These are phyloP conservation scores for Cydia fagiglandana DNA, from an alignment of 1,140 invertebrate species.

Conservation along the genomic window DNA sequence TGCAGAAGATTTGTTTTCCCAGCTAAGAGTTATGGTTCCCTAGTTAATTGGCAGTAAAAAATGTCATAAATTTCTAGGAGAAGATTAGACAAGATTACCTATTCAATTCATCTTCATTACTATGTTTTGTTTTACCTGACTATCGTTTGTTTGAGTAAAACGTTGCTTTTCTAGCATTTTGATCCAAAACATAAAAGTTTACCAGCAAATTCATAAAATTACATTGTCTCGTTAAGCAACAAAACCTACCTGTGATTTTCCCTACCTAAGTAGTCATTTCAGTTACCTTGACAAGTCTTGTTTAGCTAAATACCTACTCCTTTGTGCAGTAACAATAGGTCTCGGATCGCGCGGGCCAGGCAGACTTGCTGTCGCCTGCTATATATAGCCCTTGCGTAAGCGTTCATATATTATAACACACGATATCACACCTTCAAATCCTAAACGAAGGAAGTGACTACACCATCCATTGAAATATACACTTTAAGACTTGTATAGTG, in stretches of 20 bases:
- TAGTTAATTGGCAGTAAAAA: background rate
- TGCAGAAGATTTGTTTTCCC: background rate
- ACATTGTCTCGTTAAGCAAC: background rate
- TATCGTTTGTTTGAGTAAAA: background rate
- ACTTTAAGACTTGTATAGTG: background rate
- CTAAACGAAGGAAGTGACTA: background rate
- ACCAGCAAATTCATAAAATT: no score
- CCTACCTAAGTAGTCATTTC: background rate
- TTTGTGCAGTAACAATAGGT: constrained; percentile 17
- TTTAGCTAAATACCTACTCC: constrained; percentile 24
- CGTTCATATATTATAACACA: constrained; percentile 5
- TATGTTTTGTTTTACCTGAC: background rate
- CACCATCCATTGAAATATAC: background rate
- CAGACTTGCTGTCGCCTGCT: constrained; percentile 43
- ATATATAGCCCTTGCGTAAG: constrained; percentile 44
- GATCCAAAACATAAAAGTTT: background rate
- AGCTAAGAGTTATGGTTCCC: background rate
- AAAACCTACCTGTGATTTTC: background rate
- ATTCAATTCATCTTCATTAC: background rate
- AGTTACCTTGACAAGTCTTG: constrained; percentile 11
- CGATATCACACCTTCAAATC: background rate
- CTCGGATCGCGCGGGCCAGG: constrained; percentile 22
- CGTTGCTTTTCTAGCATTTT: background rate
- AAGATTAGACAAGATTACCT: no score
- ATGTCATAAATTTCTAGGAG: background rate